These are phyloP conservation scores for Rotaria socialis DNA, from an alignment of 2,888 invertebrate genomes.

Conservation along the genomic window DNA sequence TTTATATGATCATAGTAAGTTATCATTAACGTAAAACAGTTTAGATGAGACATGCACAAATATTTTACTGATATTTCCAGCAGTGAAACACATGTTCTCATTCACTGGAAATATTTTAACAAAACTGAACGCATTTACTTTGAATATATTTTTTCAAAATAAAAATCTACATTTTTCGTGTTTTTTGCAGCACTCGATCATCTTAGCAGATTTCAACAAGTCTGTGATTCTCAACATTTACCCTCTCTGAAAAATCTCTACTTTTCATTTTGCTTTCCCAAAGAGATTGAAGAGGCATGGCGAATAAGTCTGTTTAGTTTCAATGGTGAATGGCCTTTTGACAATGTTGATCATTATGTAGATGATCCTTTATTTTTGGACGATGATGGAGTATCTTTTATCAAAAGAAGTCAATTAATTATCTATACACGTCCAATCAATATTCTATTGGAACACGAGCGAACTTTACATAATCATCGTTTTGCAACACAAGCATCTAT, in stretches of 20 bases:
- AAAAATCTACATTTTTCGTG: background rate
- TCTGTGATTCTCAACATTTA: background rate
- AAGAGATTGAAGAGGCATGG: background rate
- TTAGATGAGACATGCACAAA: no score
- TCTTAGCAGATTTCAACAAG: background rate
- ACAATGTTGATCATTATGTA: background rate
- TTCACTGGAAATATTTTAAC: background rate
- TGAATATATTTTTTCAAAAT: no score
- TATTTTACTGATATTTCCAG: no score
- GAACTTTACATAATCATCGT: slow-evolving; percentile 3
- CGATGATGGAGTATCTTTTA: background rate
- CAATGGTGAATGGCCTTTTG: background rate
- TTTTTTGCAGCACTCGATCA: slow-evolving; percentile 6
- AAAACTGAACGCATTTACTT: background rate
- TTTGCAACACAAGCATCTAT: background rate
- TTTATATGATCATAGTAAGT: background rate
- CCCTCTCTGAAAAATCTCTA: background rate
- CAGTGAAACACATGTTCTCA: background rate
- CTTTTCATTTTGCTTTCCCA: background rate
- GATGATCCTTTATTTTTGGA: background rate
- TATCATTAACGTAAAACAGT: background rate
- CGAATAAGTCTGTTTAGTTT: no score
- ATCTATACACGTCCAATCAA: background rate
- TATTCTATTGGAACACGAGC: background rate
- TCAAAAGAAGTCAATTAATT: background rate